phyloP scores from a whole-genome alignment of 1,140 invertebrate species.

The Papilio aristodemus region DNA sequence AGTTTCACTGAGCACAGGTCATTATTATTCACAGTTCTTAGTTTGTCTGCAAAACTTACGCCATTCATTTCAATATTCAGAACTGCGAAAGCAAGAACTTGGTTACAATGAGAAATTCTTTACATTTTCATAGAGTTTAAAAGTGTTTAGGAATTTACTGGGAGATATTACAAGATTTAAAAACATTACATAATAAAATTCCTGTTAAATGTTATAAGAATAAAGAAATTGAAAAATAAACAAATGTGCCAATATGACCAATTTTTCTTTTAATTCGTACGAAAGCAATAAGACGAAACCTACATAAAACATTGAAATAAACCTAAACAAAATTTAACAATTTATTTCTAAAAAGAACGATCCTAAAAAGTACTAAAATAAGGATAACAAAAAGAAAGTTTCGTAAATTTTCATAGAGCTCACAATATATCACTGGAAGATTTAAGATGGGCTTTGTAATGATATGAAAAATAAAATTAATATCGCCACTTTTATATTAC shows the following conservation, averaged over 20 bases:
- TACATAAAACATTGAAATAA: too few species aligned
- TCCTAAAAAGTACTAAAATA: slow-evolving; percentile 10
- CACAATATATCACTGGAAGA: slow-evolving; percentile 21
- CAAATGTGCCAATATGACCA: too few species aligned
- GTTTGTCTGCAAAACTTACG: slow-evolving; percentile 57
- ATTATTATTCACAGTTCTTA: slow-evolving; percentile 64
- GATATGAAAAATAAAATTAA: slow-evolving; percentile 9
- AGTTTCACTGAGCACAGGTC: slow-evolving; percentile 51
- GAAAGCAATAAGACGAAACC: too few species aligned
- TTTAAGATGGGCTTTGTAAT: slow-evolving; percentile 19
- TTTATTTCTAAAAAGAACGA: not conserved
- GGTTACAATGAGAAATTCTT: slow-evolving; percentile 39
- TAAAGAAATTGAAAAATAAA: too few species aligned
- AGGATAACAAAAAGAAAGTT: slow-evolving; percentile 9
- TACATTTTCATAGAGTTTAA: slow-evolving; percentile 35
- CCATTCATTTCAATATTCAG: slow-evolving; percentile 64
- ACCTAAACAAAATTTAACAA: not conserved
- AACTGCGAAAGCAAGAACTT: slow-evolving; percentile 42
- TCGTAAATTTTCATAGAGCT: slow-evolving; percentile 18
- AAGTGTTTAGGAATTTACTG: slow-evolving; percentile 31
- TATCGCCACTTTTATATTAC: slow-evolving; percentile 5
- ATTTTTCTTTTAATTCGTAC: too few species aligned
- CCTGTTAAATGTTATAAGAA: not conserved
- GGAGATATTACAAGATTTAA: not conserved
- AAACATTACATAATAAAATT: slow-evolving; percentile 9